A percentile compares a stretch with the other conserved stretches of the same genome.
Evolutionary conservation across 2,888 invertebrate genomes (phyloP).

Genomic region (Galerucella calmariensis): DNA sequence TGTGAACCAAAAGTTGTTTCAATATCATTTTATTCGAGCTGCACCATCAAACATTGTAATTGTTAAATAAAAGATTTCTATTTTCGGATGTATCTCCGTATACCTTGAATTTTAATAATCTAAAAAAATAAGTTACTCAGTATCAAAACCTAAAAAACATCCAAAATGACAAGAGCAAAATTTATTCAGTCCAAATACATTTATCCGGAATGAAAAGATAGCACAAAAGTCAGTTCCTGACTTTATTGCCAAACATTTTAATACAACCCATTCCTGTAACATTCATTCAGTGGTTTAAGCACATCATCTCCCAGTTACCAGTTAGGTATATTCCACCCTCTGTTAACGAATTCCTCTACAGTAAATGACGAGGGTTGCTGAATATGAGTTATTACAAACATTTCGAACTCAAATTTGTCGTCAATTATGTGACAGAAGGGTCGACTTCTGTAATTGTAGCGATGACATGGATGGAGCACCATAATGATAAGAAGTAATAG

Average conservation of each 20-base stretch:
- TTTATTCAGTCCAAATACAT: too few species aligned
- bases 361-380: constrained; percentile 9
- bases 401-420: constrained; percentile 28
- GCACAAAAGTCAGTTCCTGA: not conserved
- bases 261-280: not conserved
- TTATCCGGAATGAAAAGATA: not conserved
- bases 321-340: not conserved
- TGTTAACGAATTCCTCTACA: constrained; percentile 1
- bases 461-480: constrained; percentile 16
- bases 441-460: constrained; percentile 22
- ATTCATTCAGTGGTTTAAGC: not conserved
- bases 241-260: not conserved
- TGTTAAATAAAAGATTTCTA: too few species aligned
- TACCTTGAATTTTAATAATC: too few species aligned
- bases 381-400: constrained; percentile 16
- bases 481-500: constrained; percentile 16
- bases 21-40: too few species aligned
- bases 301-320: not conserved
- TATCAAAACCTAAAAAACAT: too few species aligned
- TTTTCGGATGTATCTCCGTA: too few species aligned
- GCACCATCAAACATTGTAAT: too few species aligned
- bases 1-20: too few species aligned
- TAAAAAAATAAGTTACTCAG: too few species aligned
- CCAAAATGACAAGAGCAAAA: too few species aligned
- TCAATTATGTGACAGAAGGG: constrained; percentile 31